phyloP scores from a whole-genome alignment of 2,888 invertebrate species.

The Caenorhabditis sinica region DNA sequence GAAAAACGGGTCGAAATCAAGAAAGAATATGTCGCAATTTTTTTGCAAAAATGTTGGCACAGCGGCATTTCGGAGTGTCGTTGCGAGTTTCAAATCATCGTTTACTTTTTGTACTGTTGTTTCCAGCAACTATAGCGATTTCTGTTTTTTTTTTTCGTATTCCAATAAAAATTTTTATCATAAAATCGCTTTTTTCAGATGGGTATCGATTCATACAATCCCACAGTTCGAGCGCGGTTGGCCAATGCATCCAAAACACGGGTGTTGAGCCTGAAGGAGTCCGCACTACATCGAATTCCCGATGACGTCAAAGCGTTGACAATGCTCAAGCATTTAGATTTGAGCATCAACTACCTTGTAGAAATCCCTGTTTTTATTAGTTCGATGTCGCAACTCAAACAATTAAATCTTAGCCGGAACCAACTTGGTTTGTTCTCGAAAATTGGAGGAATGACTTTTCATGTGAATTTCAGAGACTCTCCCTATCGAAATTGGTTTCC shows the following conservation, averaged over 20 bases:
- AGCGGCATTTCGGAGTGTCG: slow-evolving; percentile 48
- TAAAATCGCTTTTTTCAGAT: slow-evolving; percentile 49
- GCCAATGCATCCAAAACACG: slow-evolving; percentile 95
- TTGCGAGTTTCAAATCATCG: slow-evolving; percentile 33
- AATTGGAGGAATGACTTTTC: neutral
- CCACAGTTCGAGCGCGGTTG: slow-evolving; percentile 53
- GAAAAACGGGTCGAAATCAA: neutral
- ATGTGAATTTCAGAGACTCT: slow-evolving; percentile 79
- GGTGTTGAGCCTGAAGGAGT: slow-evolving; percentile 91
- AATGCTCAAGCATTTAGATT: slow-evolving; percentile 91
- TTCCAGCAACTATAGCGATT: too few relatives aligned
- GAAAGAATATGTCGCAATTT: neutral
- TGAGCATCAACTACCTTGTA: slow-evolving; percentile 93
- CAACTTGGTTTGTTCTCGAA: slow-evolving; percentile 48
- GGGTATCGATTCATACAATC: slow-evolving; percentile 62
- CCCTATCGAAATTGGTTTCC: slow-evolving; percentile 85
- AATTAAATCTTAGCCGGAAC: slow-evolving; percentile 86
- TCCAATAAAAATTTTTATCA: neutral
- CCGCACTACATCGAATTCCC: slow-evolving; percentile 88
- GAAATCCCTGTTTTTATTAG: slow-evolving; percentile 86
- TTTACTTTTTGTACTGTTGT: neutral
- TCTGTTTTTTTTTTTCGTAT: too few relatives aligned
- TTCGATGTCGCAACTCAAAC: slow-evolving; percentile 85
- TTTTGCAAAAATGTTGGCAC: neutral
- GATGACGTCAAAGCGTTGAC: slow-evolving; percentile 80